A percentile compares a stretch with the other conserved stretches of the same genome.
phyloP scores from a whole-genome alignment of 2,113 vertebrate genomes.

The crab-eating macaque (Macaca fascicularis) region T2T-MFA8v1.1 NC_132903.1:5190001-5190500 shows the following conservation, averaged over 20 bases:
- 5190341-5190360: accelerated
- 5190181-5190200: background rate
- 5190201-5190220: accelerated
- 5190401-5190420: accelerated
- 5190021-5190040: too few species aligned
- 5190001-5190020: too few species aligned
- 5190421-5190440: too few species aligned
- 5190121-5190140: accelerated
- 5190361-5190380: background rate
- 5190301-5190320: accelerated
- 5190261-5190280: accelerated
- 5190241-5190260: background rate
- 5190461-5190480: accelerated
- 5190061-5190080: too few species aligned
- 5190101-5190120: too few species aligned
- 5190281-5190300: too few species aligned
- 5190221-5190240: background rate
- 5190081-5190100: too few species aligned
- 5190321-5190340: accelerated
- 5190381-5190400: accelerated
- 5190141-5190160: too few species aligned
- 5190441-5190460: accelerated
- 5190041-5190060: too few species aligned
- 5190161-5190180: accelerated
- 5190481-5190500: accelerated